Percentiles rank a stretch among this genome's conserved stretches.
These are phyloP conservation scores for Chrysolina oricalcia DNA, from an alignment of 2,888 invertebrate genomes.

Conservation along the genomic window DNA sequence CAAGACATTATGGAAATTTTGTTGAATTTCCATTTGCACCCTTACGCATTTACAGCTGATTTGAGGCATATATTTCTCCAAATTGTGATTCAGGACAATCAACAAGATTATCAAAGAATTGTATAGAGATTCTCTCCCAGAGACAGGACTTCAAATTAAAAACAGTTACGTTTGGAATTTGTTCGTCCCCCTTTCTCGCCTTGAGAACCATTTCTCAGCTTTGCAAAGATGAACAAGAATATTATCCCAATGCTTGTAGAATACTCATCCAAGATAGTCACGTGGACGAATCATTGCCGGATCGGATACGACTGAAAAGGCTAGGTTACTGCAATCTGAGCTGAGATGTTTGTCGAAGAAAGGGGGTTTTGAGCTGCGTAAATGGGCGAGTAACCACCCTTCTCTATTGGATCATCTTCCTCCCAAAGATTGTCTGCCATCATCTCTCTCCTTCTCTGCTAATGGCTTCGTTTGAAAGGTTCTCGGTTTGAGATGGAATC, in stretches of 20 bases:
- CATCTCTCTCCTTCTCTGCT: no score
- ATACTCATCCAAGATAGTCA: no score
- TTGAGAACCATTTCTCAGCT: neutral
- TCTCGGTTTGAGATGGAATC: no score
- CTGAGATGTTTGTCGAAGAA: neutral
- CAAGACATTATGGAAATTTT: slow-evolving; percentile 20
- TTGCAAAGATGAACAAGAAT: neutral
- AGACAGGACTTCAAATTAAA: neutral
- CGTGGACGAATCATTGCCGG: no score
- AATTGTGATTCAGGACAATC: slow-evolving; percentile 7
- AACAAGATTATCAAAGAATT: slow-evolving; percentile 3
- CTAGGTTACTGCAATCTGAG: neutral
- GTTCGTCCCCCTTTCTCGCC: neutral
- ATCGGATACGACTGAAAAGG: no score
- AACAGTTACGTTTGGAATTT: neutral
- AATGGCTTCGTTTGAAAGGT: no score
- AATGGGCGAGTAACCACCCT: neutral
- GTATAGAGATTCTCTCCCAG: slow-evolving; percentile 11
- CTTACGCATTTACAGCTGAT: slow-evolving; percentile 16
- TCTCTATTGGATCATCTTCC: no score
- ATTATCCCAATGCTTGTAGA: slow-evolving; percentile 9
- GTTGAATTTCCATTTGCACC: slow-evolving; percentile 24
- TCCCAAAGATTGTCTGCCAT: no score
- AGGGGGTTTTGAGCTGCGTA: slow-evolving; percentile 1
- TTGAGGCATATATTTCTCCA: slow-evolving; percentile 23